These are phyloP conservation scores for Theropithecus gelada DNA, from an alignment of 2,113 vertebrate species.

Conservation along the genomic window DNA sequence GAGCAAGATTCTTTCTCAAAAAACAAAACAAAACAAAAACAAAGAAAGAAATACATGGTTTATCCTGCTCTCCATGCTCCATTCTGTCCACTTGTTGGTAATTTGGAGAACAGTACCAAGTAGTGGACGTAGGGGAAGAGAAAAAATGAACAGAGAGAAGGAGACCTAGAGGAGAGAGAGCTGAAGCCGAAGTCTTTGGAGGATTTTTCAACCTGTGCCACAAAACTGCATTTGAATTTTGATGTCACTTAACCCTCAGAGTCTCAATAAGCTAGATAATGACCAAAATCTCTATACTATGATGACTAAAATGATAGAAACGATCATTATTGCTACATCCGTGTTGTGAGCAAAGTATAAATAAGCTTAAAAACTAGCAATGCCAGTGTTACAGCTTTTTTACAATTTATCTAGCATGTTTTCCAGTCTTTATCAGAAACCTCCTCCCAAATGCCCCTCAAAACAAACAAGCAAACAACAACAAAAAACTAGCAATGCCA, in stretches of 20 bases:
- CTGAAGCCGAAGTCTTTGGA: neutral
- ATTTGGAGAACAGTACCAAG: neutral
- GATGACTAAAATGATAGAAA: neutral
- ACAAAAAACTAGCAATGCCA: neutral
- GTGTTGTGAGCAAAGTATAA: neutral
- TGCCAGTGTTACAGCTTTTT: neutral
- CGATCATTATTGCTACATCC: neutral
- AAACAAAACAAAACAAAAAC: too few relatives aligned
- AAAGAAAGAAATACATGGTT: neutral
- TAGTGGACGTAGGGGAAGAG: neutral
- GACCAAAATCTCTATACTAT: neutral
- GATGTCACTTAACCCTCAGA: neutral
- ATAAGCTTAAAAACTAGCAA: neutral
- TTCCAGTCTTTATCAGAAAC: too few relatives aligned
- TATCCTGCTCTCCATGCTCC: neutral
- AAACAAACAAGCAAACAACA: too few relatives aligned
- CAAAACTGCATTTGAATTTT: neutral
- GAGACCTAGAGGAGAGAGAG: rapidly evolving
- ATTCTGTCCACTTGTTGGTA: neutral
- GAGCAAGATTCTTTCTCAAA: too few relatives aligned
- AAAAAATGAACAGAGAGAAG: neutral
- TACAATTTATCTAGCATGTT: too few relatives aligned
- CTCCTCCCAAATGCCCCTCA: too few relatives aligned
- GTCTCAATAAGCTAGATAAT: neutral
- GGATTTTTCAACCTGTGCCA: neutral